Conservation (phyloP, 2,113 vertebrate genomes). For the Otolemur garnettii region DNA sequence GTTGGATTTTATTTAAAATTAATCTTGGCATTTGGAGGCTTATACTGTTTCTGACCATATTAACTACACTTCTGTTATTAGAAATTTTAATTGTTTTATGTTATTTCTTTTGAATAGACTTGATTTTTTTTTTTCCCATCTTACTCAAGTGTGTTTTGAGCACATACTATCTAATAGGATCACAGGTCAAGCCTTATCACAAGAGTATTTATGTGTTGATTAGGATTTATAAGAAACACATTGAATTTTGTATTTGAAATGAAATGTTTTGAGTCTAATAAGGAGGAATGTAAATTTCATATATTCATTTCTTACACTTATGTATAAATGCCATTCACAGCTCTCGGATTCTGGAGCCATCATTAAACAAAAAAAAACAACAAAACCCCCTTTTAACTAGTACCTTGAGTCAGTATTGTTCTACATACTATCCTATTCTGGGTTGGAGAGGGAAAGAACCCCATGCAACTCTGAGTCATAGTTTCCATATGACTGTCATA, state of each 20-base stretch:
- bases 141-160: background rate
- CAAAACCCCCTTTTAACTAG: no score
- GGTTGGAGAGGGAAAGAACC: background rate
- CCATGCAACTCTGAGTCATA: background rate
- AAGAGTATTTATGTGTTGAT: background rate
- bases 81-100: constrained; percentile 23
- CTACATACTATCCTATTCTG: background rate
- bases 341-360: background rate
- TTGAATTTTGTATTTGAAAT: background rate
- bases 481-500: background rate
- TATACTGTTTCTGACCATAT: background rate
- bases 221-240: background rate
- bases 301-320: background rate
- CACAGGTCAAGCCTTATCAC: background rate
- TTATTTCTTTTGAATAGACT: background rate
- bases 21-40: constrained; percentile 48
- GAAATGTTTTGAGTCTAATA: background rate
- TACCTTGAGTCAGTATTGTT: background rate
- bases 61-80: background rate
- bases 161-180: background rate
- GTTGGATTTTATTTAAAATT: constrained; percentile 23
- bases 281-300: background rate
- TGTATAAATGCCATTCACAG: background rate
- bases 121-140: background rate
- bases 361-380: background rate